phyloP scores from a whole-genome alignment of 2,113 vertebrate species.

The Ceratotherium simum region DNA sequence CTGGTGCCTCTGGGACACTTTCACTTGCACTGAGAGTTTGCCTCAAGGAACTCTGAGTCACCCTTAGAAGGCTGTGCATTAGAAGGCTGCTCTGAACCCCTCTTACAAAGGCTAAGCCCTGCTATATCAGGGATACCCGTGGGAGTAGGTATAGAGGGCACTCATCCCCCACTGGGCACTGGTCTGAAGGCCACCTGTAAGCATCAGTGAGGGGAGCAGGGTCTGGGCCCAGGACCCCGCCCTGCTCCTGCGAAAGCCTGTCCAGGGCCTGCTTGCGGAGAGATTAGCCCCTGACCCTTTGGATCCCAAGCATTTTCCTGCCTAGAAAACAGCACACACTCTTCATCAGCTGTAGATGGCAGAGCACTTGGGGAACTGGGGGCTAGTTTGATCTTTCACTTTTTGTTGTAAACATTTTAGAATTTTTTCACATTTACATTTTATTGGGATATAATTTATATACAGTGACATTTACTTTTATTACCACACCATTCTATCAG shows the following conservation, averaged over 20 bases:
- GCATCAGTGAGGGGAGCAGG: background rate
- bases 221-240: background rate
- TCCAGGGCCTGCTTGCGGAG: background rate
- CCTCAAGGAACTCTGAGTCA: background rate
- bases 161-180: rapidly evolving
- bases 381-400: background rate
- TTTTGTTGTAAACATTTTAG: background rate
- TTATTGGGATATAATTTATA: background rate
- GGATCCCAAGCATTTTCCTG: background rate
- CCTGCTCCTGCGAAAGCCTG: background rate
- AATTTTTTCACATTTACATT: background rate
- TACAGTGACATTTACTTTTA: background rate
- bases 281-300: background rate
- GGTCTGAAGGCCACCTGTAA: background rate
- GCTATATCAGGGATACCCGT: too few species aligned
- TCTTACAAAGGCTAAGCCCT: too few species aligned
- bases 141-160: rapidly evolving
- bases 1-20: background rate
- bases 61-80: background rate
- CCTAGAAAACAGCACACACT: background rate
- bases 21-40: background rate
- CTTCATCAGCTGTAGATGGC: background rate
- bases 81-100: background rate
- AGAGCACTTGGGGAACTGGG: background rate
- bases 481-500: background rate